Evolutionary conservation across 2,113 vertebrate species (phyloP).

Genomic region (Dipodomys spectabilis): DNA sequence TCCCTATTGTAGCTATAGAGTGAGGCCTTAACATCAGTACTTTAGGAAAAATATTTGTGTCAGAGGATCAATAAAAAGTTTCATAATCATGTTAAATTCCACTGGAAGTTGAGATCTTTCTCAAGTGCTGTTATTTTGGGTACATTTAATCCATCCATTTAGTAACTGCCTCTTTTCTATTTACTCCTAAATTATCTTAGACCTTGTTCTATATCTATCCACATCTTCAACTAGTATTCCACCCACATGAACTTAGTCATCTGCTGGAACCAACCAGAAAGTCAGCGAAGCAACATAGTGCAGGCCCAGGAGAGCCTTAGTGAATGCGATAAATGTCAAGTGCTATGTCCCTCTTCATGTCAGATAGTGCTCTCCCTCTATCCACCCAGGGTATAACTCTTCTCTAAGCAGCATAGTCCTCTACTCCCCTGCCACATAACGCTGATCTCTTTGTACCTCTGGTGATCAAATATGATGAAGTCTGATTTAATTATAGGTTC

Average conservation of each 20-base stretch:
- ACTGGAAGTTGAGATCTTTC: slow-evolving; percentile 94
- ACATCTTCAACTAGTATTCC: slow-evolving; percentile 89
- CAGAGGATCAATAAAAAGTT: slow-evolving; percentile 93
- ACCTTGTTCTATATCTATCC: slow-evolving; percentile 90
- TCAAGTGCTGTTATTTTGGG: slow-evolving; percentile 92
- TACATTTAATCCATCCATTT: slow-evolving; percentile 92
- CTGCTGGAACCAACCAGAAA: slow-evolving; percentile 83
- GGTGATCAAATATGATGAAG: not conserved
- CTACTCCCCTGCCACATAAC: not conserved
- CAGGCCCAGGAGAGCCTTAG: slow-evolving; percentile 87
- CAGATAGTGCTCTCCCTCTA: not conserved
- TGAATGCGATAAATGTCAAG: not conserved
- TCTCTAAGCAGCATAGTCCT: not conserved
- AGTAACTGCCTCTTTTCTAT: slow-evolving; percentile 94
- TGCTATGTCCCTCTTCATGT: not conserved
- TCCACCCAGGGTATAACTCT: not conserved
- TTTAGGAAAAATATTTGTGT: slow-evolving; percentile 94
- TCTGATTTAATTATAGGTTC: slow-evolving; percentile 9
- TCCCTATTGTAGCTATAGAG: slow-evolving; percentile 90
- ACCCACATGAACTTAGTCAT: slow-evolving; percentile 87
- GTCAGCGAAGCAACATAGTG: slow-evolving; percentile 82
- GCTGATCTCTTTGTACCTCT: not conserved
- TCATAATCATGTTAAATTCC: slow-evolving; percentile 96
- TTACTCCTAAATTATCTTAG: slow-evolving; percentile 91
- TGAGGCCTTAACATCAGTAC: slow-evolving; percentile 92